These are phyloP conservation scores for Lasiurus borealis DNA, from an alignment of 2,113 vertebrate genomes.

Conservation along the genomic window DNA sequence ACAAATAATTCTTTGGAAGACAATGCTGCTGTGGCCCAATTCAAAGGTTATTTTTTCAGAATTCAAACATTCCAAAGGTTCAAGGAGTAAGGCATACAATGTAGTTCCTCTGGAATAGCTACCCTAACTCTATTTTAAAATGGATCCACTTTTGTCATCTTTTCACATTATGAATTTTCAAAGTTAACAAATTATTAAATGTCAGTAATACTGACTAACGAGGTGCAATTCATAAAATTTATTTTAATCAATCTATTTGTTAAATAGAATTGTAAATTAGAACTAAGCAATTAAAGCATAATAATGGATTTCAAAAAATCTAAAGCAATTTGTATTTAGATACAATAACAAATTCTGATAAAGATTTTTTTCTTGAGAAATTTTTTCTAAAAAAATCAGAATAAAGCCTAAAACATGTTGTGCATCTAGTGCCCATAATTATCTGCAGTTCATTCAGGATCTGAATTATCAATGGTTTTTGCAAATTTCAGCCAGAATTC, in stretches of 20 bases:
- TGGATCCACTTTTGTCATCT: neutral
- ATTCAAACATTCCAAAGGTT: neutral
- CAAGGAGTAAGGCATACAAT: neutral
- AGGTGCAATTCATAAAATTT: conserved; percentile 64
- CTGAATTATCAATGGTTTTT: conserved; percentile 70
- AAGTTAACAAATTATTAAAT: conserved; percentile 72
- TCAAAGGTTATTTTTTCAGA: neutral
- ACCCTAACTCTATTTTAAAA: neutral
- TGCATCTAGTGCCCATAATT: conserved; percentile 28
- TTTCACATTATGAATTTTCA: conserved; percentile 55
- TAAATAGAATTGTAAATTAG: conserved; percentile 81
- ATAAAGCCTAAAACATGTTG: no score
- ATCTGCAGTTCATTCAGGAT: conserved; percentile 59
- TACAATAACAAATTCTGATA: neutral
- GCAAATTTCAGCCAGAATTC: conserved; percentile 72
- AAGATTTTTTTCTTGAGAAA: conserved; percentile 23
- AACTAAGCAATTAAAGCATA: conserved; percentile 16
- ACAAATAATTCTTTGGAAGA: neutral
- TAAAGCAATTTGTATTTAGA: conserved; percentile 37
- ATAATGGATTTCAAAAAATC: conserved; percentile 68
- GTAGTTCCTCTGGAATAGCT: neutral
- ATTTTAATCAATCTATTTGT: conserved; percentile 60
- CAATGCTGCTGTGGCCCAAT: neutral
- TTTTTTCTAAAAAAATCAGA: conserved; percentile 31
- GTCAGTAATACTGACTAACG: conserved; percentile 35